Percentiles rank a stretch among this genome's conserved stretches.
Conservation (phyloP, 2,888 invertebrate species). For the Rhamphomyia laevipes region DNA sequence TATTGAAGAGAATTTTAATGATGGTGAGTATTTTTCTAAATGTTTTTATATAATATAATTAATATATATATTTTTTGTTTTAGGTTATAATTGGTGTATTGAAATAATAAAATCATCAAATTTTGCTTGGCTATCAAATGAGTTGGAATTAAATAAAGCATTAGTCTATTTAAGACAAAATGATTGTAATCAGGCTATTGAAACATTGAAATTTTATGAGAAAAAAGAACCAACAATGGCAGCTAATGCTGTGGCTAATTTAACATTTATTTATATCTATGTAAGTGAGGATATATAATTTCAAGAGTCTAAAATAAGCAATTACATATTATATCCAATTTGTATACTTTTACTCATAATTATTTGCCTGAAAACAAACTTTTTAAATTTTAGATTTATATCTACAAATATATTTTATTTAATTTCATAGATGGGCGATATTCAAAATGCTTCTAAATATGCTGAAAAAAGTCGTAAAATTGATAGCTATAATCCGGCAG, state of each 20-base stretch:
- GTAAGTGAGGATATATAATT: constrained; percentile 18
- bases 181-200: constrained; percentile 67
- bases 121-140: constrained; percentile 69
- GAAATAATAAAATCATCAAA: constrained; percentile 86
- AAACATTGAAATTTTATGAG: constrained; percentile 74
- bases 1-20: constrained; percentile 57
- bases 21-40: constrained; percentile 38
- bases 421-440: constrained; percentile 57
- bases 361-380: no score
- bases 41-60: neutral
- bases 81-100: constrained; percentile 72
- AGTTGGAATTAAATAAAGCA: constrained; percentile 83
- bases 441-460: constrained; percentile 64
- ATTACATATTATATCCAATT: no score
- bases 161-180: constrained; percentile 72
- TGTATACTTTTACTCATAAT: no score
- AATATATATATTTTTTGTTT: neutral
- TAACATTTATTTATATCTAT: constrained; percentile 61
- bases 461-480: constrained; percentile 60
- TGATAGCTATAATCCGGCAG: constrained; percentile 68
- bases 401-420: no score
- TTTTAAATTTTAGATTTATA: neutral
- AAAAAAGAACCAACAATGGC: constrained; percentile 75
- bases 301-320: neutral
- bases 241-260: constrained; percentile 72